phyloP scores from a whole-genome alignment of 2,113 vertebrate species.

The Rhizomys pruinosus region DNA sequence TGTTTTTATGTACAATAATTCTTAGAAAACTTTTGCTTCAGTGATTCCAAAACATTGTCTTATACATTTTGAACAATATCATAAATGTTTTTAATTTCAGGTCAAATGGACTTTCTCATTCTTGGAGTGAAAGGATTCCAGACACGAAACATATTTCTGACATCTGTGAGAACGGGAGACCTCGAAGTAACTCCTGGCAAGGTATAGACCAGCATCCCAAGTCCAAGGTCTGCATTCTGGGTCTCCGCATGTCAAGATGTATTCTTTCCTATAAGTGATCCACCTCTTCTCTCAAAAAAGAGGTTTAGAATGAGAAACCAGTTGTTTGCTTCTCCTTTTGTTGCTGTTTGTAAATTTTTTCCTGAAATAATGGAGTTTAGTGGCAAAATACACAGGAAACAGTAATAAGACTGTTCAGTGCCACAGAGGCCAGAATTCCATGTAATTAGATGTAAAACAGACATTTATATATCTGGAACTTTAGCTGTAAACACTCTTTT shows the following conservation, averaged over 20 bases:
- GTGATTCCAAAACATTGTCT: constrained; percentile 72
- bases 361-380: neutral
- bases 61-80: constrained; percentile 74
- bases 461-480: constrained; percentile 25
- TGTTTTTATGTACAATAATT: constrained; percentile 78
- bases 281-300: neutral
- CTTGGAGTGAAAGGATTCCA: constrained; percentile 99
- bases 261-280: neutral
- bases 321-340: neutral
- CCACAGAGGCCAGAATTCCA: neutral
- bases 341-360: neutral
- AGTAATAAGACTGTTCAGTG: neutral
- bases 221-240: neutral
- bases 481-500: constrained; percentile 81
- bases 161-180: constrained; percentile 98
- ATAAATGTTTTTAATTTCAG: constrained; percentile 88
- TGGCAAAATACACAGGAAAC: neutral
- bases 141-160: constrained; percentile 99
- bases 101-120: constrained; percentile 98
- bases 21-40: constrained; percentile 80
- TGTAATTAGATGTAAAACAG: neutral
- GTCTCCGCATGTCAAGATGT: neutral
- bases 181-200: constrained; percentile 99
- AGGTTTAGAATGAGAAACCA: neutral
- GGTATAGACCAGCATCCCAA: constrained; percentile 86